Base-by-base conservation (phyloP, 2,113 vertebrate species). In the Petaurus breviceps region DNA sequence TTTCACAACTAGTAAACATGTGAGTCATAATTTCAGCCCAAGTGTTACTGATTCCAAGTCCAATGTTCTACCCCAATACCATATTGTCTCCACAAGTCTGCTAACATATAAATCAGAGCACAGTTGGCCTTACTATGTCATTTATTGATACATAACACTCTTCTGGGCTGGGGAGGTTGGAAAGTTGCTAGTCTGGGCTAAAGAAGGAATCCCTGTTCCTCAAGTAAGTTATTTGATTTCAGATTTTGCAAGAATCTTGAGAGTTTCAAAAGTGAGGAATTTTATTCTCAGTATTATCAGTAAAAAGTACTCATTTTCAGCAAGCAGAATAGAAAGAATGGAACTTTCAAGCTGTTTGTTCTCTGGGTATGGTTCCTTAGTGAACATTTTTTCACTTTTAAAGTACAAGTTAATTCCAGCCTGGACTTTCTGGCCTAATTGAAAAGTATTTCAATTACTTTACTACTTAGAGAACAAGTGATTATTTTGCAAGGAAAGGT, bases 391-490 rank as follows among this genome's bases (percentile, higher is more conserved):
- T 37, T n/a, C 92, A 95, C 97, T 55, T 54, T 16, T 50, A 14
- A 93, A 0, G 0, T 89, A 52, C 3, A 55, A 55, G 46, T 94
- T n/a, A 93, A 61, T 94, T 5, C 92, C 3, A 84, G 50, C 19
- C 37, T 57, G 23, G 51, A 92, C 2, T 46, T 68, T 95, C 7
- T 91, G 94, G 25, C 91, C 28, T 3, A 49, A 77, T 52, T 93
- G 23, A 96, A 97, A 57, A 51, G 50, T 51, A 95, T 51, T 92
- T 90, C 23, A 54, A 2, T 77, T 96, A 26, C 50, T 53, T 1
- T 53, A 16, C 55, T 53, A 92, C 8, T 89, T 61, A 25, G 94
- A 43, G 9, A 12, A 22, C 49, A 92, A 57, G 51, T 92, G 10
- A 47, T 7, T 95, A 68, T 19, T 84, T 23, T 43, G 19, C 8